Evolutionary conservation across 1,140 invertebrate genomes (phyloP).

Genomic region (Drosophila hydei): DNA sequence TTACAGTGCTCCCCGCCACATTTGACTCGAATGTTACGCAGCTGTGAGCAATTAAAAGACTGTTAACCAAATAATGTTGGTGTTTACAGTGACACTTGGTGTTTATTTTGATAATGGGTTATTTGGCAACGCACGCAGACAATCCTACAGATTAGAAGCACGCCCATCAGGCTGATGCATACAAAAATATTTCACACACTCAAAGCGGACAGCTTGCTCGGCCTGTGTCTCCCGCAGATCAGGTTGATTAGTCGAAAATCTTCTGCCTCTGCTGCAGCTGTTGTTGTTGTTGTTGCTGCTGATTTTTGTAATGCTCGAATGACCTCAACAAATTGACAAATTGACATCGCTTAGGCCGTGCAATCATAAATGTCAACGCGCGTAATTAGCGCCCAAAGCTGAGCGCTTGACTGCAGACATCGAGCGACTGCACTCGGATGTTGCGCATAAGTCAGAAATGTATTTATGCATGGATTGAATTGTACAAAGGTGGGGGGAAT

Average conservation of each 20-base stretch:
- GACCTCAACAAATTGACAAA: conserved; percentile 28
- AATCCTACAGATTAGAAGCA: conserved; percentile 1
- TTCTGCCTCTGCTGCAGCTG: neutral
- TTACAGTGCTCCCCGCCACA: neutral
- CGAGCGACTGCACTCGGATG: conserved; percentile 30
- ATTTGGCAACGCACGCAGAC: conserved; percentile 3
- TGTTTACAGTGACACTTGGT: neutral
- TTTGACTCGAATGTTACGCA: neutral
- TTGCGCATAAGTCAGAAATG: conserved; percentile 12
- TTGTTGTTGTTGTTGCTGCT: conserved; percentile 3
- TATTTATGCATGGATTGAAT: too few relatives aligned
- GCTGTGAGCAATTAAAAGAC: conserved; percentile 5
- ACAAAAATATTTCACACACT: conserved; percentile 26
- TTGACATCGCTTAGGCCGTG: conserved; percentile 9
- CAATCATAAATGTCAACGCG: conserved; percentile 32
- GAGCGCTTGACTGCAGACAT: conserved; percentile 2
- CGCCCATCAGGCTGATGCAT: conserved; percentile 1
- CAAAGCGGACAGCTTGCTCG: neutral
- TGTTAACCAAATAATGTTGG: conserved; percentile 4
- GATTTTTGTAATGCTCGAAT: conserved; percentile 29
- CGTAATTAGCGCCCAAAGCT: conserved; percentile 20
- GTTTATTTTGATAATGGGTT: conserved; percentile 3
- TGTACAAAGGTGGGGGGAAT: neutral
- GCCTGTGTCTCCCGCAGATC: neutral
- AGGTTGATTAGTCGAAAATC: conserved; percentile 18